Conservation (phyloP, 53 echinoderm and acorn worm genomes). For the Echinarachnius parma region DNA sequence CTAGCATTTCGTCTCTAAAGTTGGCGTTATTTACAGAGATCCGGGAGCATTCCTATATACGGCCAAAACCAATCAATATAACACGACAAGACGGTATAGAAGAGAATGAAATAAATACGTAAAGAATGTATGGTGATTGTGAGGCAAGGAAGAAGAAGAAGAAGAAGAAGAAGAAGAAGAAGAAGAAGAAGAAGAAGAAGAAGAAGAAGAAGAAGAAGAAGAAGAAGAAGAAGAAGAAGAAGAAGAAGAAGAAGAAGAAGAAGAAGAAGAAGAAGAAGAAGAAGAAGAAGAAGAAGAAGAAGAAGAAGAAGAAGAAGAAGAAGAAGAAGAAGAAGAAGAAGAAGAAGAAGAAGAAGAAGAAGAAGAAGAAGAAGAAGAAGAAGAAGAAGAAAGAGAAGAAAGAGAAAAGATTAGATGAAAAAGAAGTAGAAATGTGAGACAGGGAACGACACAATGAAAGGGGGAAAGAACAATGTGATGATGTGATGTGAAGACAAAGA, state of each 20-base stretch:
- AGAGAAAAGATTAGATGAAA: not conserved
- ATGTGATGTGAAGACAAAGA: too few relatives aligned
- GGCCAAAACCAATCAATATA: too few relatives aligned
- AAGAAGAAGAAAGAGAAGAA: not conserved
- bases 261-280: constrained; percentile 5
- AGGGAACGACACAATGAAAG: not conserved
- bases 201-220: constrained; percentile 5
- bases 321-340: constrained; percentile 5
- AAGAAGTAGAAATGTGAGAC: not conserved
- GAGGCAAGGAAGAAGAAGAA: not conserved
- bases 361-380: constrained; percentile 6
- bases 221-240: constrained; percentile 6
- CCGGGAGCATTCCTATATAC: too few relatives aligned
- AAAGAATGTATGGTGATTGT: not conserved
- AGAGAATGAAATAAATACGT: not conserved
- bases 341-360: constrained; percentile 6
- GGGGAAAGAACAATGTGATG: too few relatives aligned
- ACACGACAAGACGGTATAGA: not conserved
- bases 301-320: constrained; percentile 6
- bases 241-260: constrained; percentile 6
- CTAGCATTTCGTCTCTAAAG: too few relatives aligned
- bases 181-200: constrained; percentile 6
- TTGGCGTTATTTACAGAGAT: too few relatives aligned
- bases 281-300: constrained; percentile 6
- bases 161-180: constrained; percentile 1